phyloP scores from a whole-genome alignment of 1,140 invertebrate genomes.

The Leptopilina clavipes region DNA sequence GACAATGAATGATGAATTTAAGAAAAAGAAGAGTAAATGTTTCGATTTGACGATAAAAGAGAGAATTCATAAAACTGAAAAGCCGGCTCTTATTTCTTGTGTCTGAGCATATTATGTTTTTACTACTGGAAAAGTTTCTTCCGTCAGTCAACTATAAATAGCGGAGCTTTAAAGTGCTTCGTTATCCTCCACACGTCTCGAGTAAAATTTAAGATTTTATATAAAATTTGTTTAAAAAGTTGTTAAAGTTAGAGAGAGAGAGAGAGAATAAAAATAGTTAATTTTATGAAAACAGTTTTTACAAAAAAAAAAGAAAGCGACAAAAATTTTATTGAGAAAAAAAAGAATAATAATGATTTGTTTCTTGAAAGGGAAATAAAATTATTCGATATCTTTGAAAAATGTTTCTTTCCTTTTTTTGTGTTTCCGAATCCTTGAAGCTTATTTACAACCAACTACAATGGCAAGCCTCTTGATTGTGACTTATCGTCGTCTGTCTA shows the following conservation, averaged over 20 bases:
- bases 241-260: too few species aligned
- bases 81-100: neutral
- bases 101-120: neutral
- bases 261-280: too few species aligned
- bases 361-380: neutral
- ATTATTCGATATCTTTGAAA: neutral
- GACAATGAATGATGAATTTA: neutral
- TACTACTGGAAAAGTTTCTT: neutral
- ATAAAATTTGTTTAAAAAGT: too few species aligned
- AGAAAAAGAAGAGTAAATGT: neutral
- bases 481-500: neutral
- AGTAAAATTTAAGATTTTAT: neutral
- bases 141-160: neutral
- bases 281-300: too few species aligned
- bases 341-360: neutral
- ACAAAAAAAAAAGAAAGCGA: too few species aligned
- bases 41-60: neutral
- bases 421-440: neutral
- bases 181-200: neutral
- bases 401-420: neutral
- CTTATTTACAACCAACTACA: neutral
- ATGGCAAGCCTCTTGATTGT: slow-evolving; percentile 7
- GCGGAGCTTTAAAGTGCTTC: neutral
- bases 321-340: neutral
- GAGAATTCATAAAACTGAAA: neutral